Percentiles rank a stretch among this genome's conserved stretches.
Conservation (phyloP, 1,140 invertebrate genomes). For the Saccostrea glomerata region DNA sequence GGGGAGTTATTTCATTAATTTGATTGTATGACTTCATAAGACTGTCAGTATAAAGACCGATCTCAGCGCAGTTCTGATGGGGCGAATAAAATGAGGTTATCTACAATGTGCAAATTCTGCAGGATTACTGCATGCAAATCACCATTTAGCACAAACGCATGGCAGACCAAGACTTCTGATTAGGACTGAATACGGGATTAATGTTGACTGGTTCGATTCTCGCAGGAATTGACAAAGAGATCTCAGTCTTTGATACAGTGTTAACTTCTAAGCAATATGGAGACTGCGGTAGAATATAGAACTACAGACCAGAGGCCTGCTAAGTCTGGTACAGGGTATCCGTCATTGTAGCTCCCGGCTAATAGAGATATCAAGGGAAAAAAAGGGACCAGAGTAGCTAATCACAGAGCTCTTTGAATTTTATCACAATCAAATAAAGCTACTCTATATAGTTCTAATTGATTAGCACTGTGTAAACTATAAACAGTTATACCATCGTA, state of each 20-base stretch:
- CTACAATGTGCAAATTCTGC: not conserved
- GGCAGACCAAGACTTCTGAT: conserved; percentile 1
- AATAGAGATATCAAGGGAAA: not conserved
- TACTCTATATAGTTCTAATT: not conserved
- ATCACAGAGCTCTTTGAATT: not conserved
- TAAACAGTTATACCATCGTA: no score
- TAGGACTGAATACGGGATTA: not conserved
- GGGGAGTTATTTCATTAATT: conserved; percentile 13
- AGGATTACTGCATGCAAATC: conserved; percentile 5
- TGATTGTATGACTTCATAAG: conserved; percentile 16
- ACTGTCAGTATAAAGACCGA: not conserved
- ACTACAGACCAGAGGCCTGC: not conserved
- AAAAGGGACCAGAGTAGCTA: not conserved
- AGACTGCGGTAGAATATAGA: not conserved
- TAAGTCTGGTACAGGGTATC: not conserved
- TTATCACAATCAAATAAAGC: not conserved
- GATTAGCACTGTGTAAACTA: not conserved
- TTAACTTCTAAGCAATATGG: not conserved
- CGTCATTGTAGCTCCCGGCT: not conserved
- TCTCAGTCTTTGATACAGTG: not conserved
- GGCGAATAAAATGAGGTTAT: not conserved
- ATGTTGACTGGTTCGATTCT: conserved; percentile 19
- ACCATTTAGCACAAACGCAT: conserved; percentile 13
- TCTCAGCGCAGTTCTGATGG: not conserved
- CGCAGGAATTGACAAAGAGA: not conserved